Conservation (phyloP, 2,113 vertebrate genomes). For the Xenopus tropicalis region UCB_Xtro_10.0 CM004444.2:38619001-38619500, state of each 20-base stretch:
- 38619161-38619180: conserved; percentile 51
- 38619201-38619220: conserved; percentile 47
- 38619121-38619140: conserved; percentile 15
- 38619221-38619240: conserved; percentile 35
- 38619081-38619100: conserved; percentile 7
- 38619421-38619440: conserved; percentile 10
- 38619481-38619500: conserved; percentile 3
- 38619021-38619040: conserved; percentile 33
- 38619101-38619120: background rate
- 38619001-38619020: conserved; percentile 26
- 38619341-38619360: background rate
- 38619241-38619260: background rate
- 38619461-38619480: conserved; percentile 1
- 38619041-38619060: conserved; percentile 26
- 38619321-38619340: background rate
- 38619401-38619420: conserved; percentile 9
- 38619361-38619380: background rate
- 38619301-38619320: conserved; percentile 11
- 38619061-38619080: conserved; percentile 25
- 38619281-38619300: conserved; percentile 17
- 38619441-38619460: conserved; percentile 27
- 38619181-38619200: conserved; percentile 49
- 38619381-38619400: background rate
- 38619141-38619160: conserved; percentile 47
- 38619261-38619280: conserved; percentile 16